Base-by-base conservation (phyloP, 2,797 vertebrate genomes). In the Clamator glandarius region DNA sequence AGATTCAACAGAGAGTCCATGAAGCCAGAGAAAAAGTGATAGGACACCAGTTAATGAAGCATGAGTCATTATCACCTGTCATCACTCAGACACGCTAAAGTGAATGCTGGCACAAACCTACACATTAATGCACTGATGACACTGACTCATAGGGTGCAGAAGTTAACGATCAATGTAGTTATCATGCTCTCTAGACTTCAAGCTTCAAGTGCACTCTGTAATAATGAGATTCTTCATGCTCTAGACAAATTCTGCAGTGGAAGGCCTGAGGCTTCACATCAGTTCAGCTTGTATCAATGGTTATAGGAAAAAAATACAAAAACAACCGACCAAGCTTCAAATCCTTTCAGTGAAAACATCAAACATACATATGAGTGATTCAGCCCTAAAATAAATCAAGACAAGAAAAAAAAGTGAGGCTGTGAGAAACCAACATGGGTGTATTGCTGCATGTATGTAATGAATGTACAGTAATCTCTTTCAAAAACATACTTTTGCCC, bases 181-280 rank as follows among this genome's bases (percentile, higher is more conserved):
- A 84, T 94, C 95, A 58, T 25, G 73, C 64, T 51, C 75, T 75
- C 87, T 67, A 81, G 74, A 91, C 77, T 88, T 91, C 72, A 80
- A 73, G 85, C 80, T 92, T 84, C 82, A 76, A 95, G 92, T 52
- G 78, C 84, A 89, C 69, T 95, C 92, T 33, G 73, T 69, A 92
- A 87, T 96, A 96, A 97, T 90, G 85, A 96, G 93, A 96, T 96
- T 94, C 93, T 94, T 86, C 93, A 92, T 84, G 92, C 87, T 92
- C 66, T 79, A 86, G 84, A 96, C 93, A 96, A 95, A 96, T 92
- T 74, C 93, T 75, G 86, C 87, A 80, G 48, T 54, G 39, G 92
- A 95, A 95, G 55, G 87, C 94, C 90, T 52, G 69, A 86, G 93
- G 90, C 94, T 90, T 77, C 85, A 76, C 85, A 92, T 92, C 87